Evolutionary conservation across 2,797 vertebrate genomes (phyloP), one percentile per base, ranked within the genome.

Genomic region (Microchirus variegatus): DNA sequence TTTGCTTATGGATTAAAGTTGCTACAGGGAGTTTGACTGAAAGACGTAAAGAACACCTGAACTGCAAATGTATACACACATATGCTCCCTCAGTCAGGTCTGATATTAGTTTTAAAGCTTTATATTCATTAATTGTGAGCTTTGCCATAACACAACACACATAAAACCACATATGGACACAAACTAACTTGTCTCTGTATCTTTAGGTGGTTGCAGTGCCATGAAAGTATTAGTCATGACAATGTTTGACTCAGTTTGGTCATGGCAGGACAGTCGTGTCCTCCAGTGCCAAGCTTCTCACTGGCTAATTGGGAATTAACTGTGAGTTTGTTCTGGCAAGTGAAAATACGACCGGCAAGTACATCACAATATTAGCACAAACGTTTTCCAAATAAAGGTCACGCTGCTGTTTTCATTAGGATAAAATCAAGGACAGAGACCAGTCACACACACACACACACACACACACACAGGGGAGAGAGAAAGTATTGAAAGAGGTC

Each of bases 341-440:
- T 17, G 49, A 59, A 70, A 58, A 70, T 61, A 57, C 18, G 22
- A 52, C 42, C 43, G 40, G 58, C 45, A 5, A 18, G 58, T 38
- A 18, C n/a, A 10, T 65, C 66, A 80, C 63, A 35, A 56, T 70
- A 77, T 68, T 50, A 78, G 67, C 58, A 57, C 70, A 43, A 77
- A 86, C 82, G 77, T 57, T 84, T 79, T 80, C 73, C 56, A 35
- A 40, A 58, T 61, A 67, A 87, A 89, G 88, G 89, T 87, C 77
- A 69, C 15, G 2, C 44, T 13, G 61, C 55, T 52, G 5, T 40
- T 74, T 64, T 49, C 46, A 37, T 50, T 16, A 50, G 52, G 46
- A 59, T 62, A 40, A 69, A 78, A 77, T 73, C 65, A 49, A 70
- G 58, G 45, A 41, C 11, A 54, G 53, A 42, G 2, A 16, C 9